Evolutionary conservation across 1,140 invertebrate genomes (phyloP), one percentile per base, ranked within the genome.

Genomic region (Drosophila pandora): DNA sequence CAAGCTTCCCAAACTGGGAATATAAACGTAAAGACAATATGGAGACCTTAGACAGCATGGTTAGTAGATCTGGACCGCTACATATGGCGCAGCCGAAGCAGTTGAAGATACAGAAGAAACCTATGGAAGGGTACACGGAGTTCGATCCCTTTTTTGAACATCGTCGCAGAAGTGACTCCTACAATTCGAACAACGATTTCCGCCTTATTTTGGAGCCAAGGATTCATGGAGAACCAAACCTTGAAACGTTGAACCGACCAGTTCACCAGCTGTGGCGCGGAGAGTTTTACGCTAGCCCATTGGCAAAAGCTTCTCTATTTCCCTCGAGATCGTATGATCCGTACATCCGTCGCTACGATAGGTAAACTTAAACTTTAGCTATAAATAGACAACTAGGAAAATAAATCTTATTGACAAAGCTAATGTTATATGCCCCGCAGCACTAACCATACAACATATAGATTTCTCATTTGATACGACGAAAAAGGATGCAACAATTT

Each of bases 271-370:
- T 74, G 22, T 87, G 82, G 82, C 81, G 81, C 30, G 74, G 70
- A 0, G 57, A 58, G 0, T 77, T 80, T n/a, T 4, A 52, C 0
- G 70, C 47, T 22, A 85, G 87, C 41, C 62, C 78, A 0, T 10
- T 69, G 21, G 37, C 50, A 32, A 64, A 7, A 22, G 17, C 17
- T 5, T 62, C 71, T 21, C 71, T 83, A 59, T 91, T 90, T 34
- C 90, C 90, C 0, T 91, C 90, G n/a, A 61, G 90, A 13, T 91
- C 90, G 3, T 91, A 91, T 9, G 90, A 91, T 76, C 90, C 87
- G 7, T 91, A 91, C 30, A 78, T 91, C 17, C 62, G 90, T 1
- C 90, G 90, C 9, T 91, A 91, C 41, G 90, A 91, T 67, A 71
- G 90, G 90, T 91, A 34, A 79, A 74, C 58, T 10, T 10, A 9